Evolutionary conservation across 1,140 invertebrate genomes (phyloP), one percentile per base, ranked within the genome.

Genomic region (Melipona quadrifasciata): DNA sequence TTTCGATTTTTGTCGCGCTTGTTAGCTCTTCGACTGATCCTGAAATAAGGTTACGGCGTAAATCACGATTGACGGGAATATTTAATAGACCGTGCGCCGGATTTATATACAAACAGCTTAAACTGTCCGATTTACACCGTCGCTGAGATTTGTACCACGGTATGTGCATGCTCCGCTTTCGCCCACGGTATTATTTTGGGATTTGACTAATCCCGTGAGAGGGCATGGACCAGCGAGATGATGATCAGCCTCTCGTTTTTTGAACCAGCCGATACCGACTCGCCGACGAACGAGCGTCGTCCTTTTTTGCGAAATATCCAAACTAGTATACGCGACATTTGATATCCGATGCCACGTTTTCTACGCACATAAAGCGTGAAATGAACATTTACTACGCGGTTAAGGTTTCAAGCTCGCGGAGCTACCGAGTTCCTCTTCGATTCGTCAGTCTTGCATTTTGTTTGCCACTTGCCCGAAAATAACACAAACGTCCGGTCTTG

Each of bases 201-300:
- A 87, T 89, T 90, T 90, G 89, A 90, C 89, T 90, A 90, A 89
- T 90, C 88, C 88, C 71, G 79, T 71, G 88, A 87, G 86, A 89
- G 88, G 80, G 86, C 86, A 90, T 83, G 86, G 68, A 90, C 79
- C 83, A 87, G 75, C 53, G 65, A 79, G 83, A 39, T 55, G 77
- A 85, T 87, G 85, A 90, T 76, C 78, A 80, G 31, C 65, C 39
- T 39, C 79, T 86, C 86, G 71, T 39, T 79, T n/a, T 70, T 82
- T 67, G 24, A 39, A 47, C 27, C 65, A 64, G 27, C 53, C 65
- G 24, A 55, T 55, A 73, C 57, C 53, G 24, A 16, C 34, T 27
- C 55, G 8, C 39, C 24, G 75, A 86, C 80, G 58, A 78, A 58
- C 71, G 81, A 86, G 47, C 47, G 34, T 78, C 65, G 65, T 58